Percentiles rank a stretch among this genome's conserved stretches.
These are phyloP conservation scores for Steinernema khuongi DNA, from an alignment of 1,140 invertebrate species.

Conservation along the genomic window DNA sequence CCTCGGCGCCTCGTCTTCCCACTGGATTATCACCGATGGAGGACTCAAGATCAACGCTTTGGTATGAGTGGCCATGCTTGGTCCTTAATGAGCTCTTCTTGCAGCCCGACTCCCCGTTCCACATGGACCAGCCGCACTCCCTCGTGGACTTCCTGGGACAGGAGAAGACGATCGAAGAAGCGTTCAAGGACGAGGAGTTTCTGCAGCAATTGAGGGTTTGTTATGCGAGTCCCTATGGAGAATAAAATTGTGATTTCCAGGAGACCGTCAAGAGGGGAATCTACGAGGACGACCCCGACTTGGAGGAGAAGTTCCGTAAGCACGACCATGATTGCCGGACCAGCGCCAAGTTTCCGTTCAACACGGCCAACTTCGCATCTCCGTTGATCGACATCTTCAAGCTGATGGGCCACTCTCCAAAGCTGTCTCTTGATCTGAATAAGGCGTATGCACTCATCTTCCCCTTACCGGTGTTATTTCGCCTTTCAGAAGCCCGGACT, in stretches of 20 bases:
- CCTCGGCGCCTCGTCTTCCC: background rate
- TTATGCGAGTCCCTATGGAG: too few species aligned
- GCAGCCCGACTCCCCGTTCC: constrained; percentile 2
- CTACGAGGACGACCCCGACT: background rate
- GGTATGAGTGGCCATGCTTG: background rate
- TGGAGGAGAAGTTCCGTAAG: constrained; percentile 2
- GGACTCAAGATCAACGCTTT: constrained; percentile 7
- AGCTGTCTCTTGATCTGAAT: background rate
- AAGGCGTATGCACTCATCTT: background rate
- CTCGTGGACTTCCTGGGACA: background rate
- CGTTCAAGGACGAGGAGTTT: background rate
- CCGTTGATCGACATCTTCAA: background rate
- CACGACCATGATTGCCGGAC: background rate
- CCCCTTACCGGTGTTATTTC: too few species aligned
- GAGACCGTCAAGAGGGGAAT: constrained; percentile 1
- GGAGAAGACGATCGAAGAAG: background rate
- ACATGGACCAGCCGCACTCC: background rate
- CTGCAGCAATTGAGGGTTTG: background rate
- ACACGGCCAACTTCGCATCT: background rate
- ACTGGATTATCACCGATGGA: background rate
- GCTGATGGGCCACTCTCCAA: background rate
- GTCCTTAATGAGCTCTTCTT: background rate
- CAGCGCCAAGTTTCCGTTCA: background rate
- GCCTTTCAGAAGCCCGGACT: background rate
- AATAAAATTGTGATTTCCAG: too few species aligned